These are phyloP conservation scores for Oophaga sylvatica DNA, from an alignment of 2,797 vertebrate genomes.

Conservation along the genomic window DNA sequence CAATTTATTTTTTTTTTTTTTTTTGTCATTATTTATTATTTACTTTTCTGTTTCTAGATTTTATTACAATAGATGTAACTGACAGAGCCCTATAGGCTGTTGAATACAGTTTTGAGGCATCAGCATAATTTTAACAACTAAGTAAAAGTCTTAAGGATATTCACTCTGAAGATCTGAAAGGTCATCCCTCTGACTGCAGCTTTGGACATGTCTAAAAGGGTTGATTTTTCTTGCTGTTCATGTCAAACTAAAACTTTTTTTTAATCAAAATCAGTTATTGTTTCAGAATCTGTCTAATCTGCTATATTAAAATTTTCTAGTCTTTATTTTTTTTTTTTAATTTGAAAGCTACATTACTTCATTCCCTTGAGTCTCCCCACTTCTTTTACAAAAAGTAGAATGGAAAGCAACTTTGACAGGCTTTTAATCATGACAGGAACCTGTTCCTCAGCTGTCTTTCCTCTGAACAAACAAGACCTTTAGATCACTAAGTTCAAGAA, in stretches of 20 bases:
- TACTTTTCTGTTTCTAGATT: background rate
- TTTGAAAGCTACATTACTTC: conserved; percentile 3
- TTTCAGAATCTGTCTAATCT: conserved; percentile 21
- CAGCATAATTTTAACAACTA: conserved; percentile 20
- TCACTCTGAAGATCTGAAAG: conserved; percentile 18
- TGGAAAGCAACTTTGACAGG: conserved; percentile 48
- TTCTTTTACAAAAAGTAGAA: conserved; percentile 32
- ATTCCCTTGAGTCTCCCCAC: conserved; percentile 22
- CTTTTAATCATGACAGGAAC: conserved; percentile 42
- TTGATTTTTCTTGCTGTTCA: background rate
- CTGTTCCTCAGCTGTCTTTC: conserved; percentile 40
- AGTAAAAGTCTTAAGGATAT: background rate
- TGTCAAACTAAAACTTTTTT: conserved; percentile 35
- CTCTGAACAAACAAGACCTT: conserved; percentile 44
- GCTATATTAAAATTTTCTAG: background rate
- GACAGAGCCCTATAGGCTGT: background rate
- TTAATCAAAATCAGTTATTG: conserved; percentile 22
- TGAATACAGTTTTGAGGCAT: background rate
- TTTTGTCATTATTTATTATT: background rate
- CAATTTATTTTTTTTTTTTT: background rate
- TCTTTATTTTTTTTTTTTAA: conserved; percentile 12
- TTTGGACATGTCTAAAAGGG: conserved; percentile 34
- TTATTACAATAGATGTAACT: background rate
- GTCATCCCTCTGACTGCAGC: conserved; percentile 8
- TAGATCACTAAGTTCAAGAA: conserved; percentile 53